Evolutionary conservation across 2,113 vertebrate genomes (phyloP).

Genomic region (Sus scrofa): T2T-Sscrofa CM000813.6:129531501-129532000

Average conservation of each 20-base stretch:
- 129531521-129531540: background rate
- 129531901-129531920: background rate
- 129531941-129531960: background rate
- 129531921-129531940: background rate
- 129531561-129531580: background rate
- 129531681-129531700: slow-evolving; percentile 44
- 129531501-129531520: slow-evolving; percentile 5
- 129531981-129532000: background rate
- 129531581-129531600: background rate
- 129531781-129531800: background rate
- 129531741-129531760: slow-evolving; percentile 18
- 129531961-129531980: no score
- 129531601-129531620: background rate
- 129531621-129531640: background rate
- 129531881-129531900: background rate
- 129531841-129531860: background rate
- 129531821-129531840: background rate
- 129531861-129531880: background rate
- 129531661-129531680: background rate
- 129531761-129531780: background rate
- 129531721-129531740: slow-evolving; percentile 20
- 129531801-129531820: background rate
- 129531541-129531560: background rate
- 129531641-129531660: background rate
- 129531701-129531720: slow-evolving; percentile 26